These are phyloP conservation scores for Notarius quadriscutis DNA, from an alignment of 2,113 vertebrate species.

Conservation along the genomic window DNA sequence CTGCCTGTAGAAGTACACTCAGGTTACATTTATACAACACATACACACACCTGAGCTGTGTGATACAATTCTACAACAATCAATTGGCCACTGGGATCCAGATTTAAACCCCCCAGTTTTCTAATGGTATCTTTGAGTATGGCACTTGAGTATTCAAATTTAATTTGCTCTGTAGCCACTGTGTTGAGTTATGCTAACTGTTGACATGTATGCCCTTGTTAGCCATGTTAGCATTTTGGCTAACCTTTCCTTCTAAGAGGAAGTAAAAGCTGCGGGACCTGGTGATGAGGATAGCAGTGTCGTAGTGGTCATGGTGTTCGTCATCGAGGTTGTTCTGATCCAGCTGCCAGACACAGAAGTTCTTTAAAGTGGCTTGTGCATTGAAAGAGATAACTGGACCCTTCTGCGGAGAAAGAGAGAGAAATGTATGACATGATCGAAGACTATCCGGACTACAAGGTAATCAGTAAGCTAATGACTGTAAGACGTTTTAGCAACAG, in stretches of 20 bases:
- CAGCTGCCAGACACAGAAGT: constrained; percentile 98
- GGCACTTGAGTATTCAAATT: background rate
- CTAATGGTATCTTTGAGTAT: background rate
- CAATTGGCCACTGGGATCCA: background rate
- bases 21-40: constrained; percentile 32
- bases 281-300: constrained; percentile 95
- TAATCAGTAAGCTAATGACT: background rate
- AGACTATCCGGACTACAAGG: background rate
- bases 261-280: constrained; percentile 74
- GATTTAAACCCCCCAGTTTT: background rate
- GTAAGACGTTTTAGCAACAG: background rate
- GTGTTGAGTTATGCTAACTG: background rate
- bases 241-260: constrained; percentile 13
- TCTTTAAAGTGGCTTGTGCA: constrained; percentile 95
- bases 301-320: constrained; percentile 85
- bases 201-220: background rate
- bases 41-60: background rate
- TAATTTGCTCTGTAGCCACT: background rate
- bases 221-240: constrained; percentile 5
- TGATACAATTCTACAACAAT: background rate
- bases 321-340: constrained; percentile 85
- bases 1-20: constrained; percentile 78
- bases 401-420: constrained; percentile 73
- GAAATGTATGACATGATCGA: background rate
- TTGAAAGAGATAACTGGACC: constrained; percentile 93